Evolutionary conservation across 2,113 vertebrate genomes (phyloP), one percentile per base, ranked within the genome.

Genomic region (Sinocyclocheilus maitianheensis): DNA sequence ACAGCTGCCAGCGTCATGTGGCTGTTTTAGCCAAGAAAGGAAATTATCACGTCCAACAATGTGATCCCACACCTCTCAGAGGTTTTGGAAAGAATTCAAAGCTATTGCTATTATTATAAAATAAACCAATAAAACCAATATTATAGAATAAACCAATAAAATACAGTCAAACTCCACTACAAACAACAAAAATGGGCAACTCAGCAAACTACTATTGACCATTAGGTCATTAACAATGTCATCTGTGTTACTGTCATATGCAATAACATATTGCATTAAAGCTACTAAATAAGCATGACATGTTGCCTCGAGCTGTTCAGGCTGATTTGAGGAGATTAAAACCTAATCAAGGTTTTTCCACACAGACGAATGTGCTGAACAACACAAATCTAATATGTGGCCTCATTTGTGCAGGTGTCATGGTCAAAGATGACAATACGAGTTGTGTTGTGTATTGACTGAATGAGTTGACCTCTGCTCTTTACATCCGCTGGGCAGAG

Each of bases 41-140:
- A 71, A 82, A 82, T 65, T 3, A 69, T 83, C 65, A 53, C 65
- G 13, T 71, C 11, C 46, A 81, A 53, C 51, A 71, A 53, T 34
- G 43, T 67, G 79, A 81, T 30, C 63, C 14, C 43, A 46, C 43
- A 46, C 43, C 43, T 46, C 55, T 78, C 24, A 20, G 26, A 34
- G 51, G 76, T 76, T 51, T 16, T 20, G 14, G 34, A 62, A 80
- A 43, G 18, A 62, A 79, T 14, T 22, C 20, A 40, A 78, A 37
- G 26, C 18, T 11, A 55, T 34, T 14, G 24, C 13, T 55, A 22
- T 62, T 34, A n/a, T 79, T 40, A 40, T 14, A 40, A 40, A 80
- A 24, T 55, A 5, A 30, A 79, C 18, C 20, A n/a, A 8, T 79
- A 60, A 55, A 34, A 20, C 26, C 26, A 26, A 26, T 26, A 26